Percentiles rank a stretch among this genome's conserved stretches.
Evolutionary conservation across 1,140 invertebrate species (phyloP).

Genomic region (Papilio aristodemus): DNA sequence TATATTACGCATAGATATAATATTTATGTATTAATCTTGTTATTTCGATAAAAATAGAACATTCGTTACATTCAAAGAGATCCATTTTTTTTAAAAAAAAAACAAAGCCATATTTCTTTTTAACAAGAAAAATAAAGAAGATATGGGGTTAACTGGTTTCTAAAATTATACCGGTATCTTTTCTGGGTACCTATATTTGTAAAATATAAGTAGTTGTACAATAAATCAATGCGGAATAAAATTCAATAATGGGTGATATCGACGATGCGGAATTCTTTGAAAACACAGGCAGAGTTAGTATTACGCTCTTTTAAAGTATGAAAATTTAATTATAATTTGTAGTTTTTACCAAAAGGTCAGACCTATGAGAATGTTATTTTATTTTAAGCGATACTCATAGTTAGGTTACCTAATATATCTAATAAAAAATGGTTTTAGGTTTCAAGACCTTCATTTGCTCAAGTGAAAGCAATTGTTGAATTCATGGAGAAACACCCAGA

Average conservation of each 20-base stretch:
- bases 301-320: background rate
- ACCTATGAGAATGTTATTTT: too few relatives aligned
- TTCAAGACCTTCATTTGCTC: slow-evolving; percentile 50
- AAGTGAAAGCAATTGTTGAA: slow-evolving; percentile 55
- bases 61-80: too few relatives aligned
- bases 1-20: too few relatives aligned
- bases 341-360: too few relatives aligned
- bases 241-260: slow-evolving; percentile 19
- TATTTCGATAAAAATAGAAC: too few relatives aligned
- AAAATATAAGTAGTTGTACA: background rate
- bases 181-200: background rate
- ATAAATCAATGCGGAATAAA: background rate
- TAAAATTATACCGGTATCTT: too few relatives aligned
- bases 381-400: too few relatives aligned
- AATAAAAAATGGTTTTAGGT: slow-evolving; percentile 38
- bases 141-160: too few relatives aligned
- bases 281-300: slow-evolving; percentile 40
- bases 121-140: too few relatives aligned
- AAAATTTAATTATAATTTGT: background rate
- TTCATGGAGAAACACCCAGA: slow-evolving; percentile 64
- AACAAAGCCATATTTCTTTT: too few relatives aligned
- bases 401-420: background rate
- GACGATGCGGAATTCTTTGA: slow-evolving; percentile 32
- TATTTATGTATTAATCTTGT: too few relatives aligned
- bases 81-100: too few relatives aligned